Conservation (phyloP, 2,888 invertebrate species). For the Athalia rosae region DNA sequence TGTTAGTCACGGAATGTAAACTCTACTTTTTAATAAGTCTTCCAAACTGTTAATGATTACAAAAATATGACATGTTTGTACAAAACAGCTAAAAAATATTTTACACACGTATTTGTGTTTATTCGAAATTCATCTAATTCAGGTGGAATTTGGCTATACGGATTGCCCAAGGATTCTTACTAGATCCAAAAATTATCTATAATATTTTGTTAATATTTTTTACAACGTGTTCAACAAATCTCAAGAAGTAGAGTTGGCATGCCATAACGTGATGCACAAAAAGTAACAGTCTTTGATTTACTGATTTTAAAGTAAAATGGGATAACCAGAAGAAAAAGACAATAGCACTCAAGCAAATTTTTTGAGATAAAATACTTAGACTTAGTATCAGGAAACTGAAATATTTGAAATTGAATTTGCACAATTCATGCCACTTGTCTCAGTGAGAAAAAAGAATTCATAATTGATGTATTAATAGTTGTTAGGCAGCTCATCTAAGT, state of each 20-base stretch:
- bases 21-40: conserved; percentile 27
- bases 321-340: conserved; percentile 46
- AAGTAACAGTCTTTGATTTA: background rate
- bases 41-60: conserved; percentile 9
- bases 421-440: background rate
- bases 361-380: conserved; percentile 45
- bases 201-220: background rate
- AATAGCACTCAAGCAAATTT: conserved; percentile 53
- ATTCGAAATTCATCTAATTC: background rate
- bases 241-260: background rate
- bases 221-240: too few species aligned
- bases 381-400: background rate
- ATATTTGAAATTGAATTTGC: conserved; percentile 14
- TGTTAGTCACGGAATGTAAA: conserved; percentile 35
- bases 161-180: background rate
- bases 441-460: background rate
- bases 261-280: conserved; percentile 17
- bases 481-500: conserved; percentile 54
- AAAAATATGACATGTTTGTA: background rate
- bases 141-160: background rate
- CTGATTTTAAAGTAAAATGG: conserved; percentile 11
- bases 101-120: too few species aligned
- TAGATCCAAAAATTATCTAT: background rate
- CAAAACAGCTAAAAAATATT: background rate
- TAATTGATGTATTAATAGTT: conserved; percentile 45